Conservation (phyloP, 1,140 invertebrate genomes). For the Notospermus geniculatus region DNA sequence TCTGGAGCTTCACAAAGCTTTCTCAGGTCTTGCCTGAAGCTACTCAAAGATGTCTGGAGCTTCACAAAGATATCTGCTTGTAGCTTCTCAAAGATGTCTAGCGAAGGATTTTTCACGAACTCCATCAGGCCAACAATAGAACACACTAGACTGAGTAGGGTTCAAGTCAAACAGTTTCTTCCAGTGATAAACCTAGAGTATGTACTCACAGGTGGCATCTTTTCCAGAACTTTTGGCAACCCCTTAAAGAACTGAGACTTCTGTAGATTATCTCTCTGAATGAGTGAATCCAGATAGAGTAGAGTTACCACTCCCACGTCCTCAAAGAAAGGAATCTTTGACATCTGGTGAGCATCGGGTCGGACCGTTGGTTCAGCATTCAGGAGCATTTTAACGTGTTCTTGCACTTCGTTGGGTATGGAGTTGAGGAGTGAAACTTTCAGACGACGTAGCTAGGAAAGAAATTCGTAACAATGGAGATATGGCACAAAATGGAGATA, state of each 20-base stretch:
- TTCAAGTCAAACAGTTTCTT: too few species aligned
- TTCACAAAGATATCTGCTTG: too few species aligned
- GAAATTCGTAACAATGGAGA: too few species aligned
- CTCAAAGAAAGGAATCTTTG: constrained; percentile 81
- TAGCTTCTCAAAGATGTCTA: too few species aligned
- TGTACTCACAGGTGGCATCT: constrained; percentile 70
- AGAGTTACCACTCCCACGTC: constrained; percentile 93
- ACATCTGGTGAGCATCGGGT: constrained; percentile 58
- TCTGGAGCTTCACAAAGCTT: too few species aligned
- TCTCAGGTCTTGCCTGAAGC: too few species aligned
- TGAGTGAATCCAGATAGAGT: constrained; percentile 91
- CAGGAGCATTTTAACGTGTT: constrained; percentile 58
- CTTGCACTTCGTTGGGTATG: constrained; percentile 52
- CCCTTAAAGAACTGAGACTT: constrained; percentile 98
- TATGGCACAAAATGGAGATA: too few species aligned
- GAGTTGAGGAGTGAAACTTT: constrained; percentile 39
- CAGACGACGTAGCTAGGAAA: constrained; percentile 52
- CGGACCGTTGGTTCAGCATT: constrained; percentile 56
- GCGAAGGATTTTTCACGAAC: too few species aligned
- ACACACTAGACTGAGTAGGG: too few species aligned
- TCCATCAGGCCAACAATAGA: too few species aligned
- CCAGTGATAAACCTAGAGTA: too few species aligned
- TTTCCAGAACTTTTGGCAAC: constrained; percentile 81
- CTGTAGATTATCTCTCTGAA: constrained; percentile 98
- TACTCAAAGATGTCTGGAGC: too few species aligned